Conservation (phyloP, 1,140 invertebrate genomes). For the Drosophila sproati region DNA sequence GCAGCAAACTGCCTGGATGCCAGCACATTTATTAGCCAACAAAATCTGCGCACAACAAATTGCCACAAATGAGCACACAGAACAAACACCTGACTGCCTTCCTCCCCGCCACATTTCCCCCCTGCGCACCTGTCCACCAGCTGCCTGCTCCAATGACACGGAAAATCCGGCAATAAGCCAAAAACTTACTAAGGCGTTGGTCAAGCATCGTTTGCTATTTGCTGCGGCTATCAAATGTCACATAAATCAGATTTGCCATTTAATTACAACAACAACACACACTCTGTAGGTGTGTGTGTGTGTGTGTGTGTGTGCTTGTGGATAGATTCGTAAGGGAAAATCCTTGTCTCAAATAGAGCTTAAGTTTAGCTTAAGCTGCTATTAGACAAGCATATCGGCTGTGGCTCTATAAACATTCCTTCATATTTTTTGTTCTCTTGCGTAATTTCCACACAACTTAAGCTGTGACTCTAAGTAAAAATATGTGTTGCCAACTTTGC, state of each 20-base stretch:
- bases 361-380: constrained; percentile 51
- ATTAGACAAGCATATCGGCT: constrained; percentile 48
- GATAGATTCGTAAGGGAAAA: constrained; percentile 32
- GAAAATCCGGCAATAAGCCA: constrained; percentile 42
- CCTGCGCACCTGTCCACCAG: constrained; percentile 14
- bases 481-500: constrained; percentile 47
- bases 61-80: constrained; percentile 52
- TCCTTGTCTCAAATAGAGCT: constrained; percentile 40
- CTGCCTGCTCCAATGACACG: constrained; percentile 25
- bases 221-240: constrained; percentile 70
- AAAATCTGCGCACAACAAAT: constrained; percentile 41
- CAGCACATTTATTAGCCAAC: constrained; percentile 41
- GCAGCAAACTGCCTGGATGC: constrained; percentile 1
- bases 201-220: constrained; percentile 49
- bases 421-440: neutral
- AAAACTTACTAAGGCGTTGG: constrained; percentile 32
- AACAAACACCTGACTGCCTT: constrained; percentile 55
- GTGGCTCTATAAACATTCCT: constrained; percentile 30
- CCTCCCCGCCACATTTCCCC: neutral
- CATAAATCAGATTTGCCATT: constrained; percentile 82
- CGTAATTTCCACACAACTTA: constrained; percentile 42
- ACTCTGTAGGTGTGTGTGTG: constrained; percentile 3
- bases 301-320: constrained; percentile 6
- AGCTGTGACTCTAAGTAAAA: constrained; percentile 46
- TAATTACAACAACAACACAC: constrained; percentile 51